Base-by-base conservation (phyloP, 2,113 vertebrate species). In the Lophura nycthemera region DNA sequence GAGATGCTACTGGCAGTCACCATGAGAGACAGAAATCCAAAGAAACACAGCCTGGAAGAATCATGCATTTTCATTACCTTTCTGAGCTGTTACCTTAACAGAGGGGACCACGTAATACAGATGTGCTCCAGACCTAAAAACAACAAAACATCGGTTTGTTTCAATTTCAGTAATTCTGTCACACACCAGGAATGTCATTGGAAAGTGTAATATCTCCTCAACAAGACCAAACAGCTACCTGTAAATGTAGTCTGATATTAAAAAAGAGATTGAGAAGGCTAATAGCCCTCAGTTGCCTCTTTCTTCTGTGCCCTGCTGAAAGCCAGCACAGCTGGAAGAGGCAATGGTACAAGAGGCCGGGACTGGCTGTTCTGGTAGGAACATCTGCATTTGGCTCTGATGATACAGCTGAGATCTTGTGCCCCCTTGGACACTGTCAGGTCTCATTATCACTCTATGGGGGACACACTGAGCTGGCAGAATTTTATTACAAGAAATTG, bases 191-290 rank as follows among this genome's bases (percentile, higher is more conserved):
- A 30, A 66, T 80, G 63, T 70, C 89, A 83, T 25, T 70, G 45
- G 50, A 89, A 93, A 92, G 45, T 45, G 75, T 5, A 71, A 45
- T 63, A 66, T 67, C 45, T 71, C 29, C 67, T 89, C 14, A 32
- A 32, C 71, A 61, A 70, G 43, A 66, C 30, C 59, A 50, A 76
- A 74, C 45, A 93, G 74, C 70, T 85, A 76, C 69, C 81, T 90
- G n/a, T 94, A 76, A 87, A 40, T 5, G 13, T 77, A 77, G 29
- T 12, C 48, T 52, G 72, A 80, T 92, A 93, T 80, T 95, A 85
- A 85, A 92, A 66, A 96, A 79, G 64, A 93, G 92, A 93, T 76
- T 84, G 91, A 96, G 78, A 70, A 85, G 56, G 42, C 42, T 89
- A 73, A 96, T 38, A 80, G 87, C 60, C 32, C 50, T 94, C 91